A percentile compares a stretch with the other conserved stretches of the same genome.
These are phyloP conservation scores for Lordiphosa stackelbergi DNA, from an alignment of 1,140 invertebrate genomes.

Conservation along the genomic window DNA sequence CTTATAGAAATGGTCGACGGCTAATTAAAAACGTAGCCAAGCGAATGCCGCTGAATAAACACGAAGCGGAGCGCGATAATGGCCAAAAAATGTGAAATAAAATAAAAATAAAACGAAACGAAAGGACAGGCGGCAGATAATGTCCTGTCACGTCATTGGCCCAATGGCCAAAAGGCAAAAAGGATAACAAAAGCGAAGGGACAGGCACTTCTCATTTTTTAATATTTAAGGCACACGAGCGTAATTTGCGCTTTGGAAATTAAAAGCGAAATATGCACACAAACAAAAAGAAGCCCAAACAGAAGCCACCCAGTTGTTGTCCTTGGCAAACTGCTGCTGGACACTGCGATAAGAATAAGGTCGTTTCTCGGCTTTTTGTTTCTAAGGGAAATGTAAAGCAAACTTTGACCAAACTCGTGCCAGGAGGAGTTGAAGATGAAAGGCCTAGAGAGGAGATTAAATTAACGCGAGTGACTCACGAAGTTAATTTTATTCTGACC, in stretches of 20 bases:
- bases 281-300: slow-evolving; percentile 23
- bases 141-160: slow-evolving; percentile 42
- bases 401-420: slow-evolving; percentile 41
- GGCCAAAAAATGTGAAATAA: slow-evolving; percentile 22
- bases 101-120: slow-evolving; percentile 23
- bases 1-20: slow-evolving; percentile 36
- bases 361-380: slow-evolving; percentile 25
- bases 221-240: slow-evolving; percentile 56
- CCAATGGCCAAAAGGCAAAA: slow-evolving; percentile 49
- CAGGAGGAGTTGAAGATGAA: too few relatives aligned
- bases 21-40: slow-evolving; percentile 64
- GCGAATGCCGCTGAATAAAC: slow-evolving; percentile 58
- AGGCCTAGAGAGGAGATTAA: too few relatives aligned
- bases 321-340: slow-evolving; percentile 27
- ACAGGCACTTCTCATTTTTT: slow-evolving; percentile 12
- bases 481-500: too few relatives aligned
- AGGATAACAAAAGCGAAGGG: slow-evolving; percentile 19
- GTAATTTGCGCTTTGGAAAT: slow-evolving; percentile 58
- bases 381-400: slow-evolving; percentile 39
- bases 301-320: slow-evolving; percentile 20
- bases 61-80: slow-evolving; percentile 39
- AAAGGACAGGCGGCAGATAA: slow-evolving; percentile 43
- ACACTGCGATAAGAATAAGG: slow-evolving; percentile 31
- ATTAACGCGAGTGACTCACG: too few relatives aligned
- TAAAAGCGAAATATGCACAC: slow-evolving; percentile 52